These are phyloP conservation scores for Drosophila ercepeae DNA, from an alignment of 1,140 invertebrate species.

Conservation along the genomic window DNA sequence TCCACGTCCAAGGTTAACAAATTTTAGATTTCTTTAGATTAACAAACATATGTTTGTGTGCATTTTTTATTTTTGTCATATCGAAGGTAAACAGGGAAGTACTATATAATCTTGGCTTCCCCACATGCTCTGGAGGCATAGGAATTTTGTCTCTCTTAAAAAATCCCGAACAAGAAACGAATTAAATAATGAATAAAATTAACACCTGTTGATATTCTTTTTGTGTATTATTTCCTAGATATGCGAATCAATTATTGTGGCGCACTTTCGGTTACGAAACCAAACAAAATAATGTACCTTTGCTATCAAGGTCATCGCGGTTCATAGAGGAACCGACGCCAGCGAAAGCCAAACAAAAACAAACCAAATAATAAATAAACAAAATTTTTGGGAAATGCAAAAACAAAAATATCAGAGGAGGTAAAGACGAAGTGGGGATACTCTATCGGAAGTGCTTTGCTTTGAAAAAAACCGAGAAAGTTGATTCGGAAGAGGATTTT, in stretches of 20 bases:
- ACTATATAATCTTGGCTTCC: neutral
- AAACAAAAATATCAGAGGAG: constrained; percentile 23
- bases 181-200: neutral
- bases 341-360: constrained; percentile 34
- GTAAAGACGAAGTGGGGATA: constrained; percentile 3
- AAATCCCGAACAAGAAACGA: neutral
- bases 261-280: constrained; percentile 17
- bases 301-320: constrained; percentile 26
- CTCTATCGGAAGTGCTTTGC: neutral
- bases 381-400: constrained; percentile 45
- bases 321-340: constrained; percentile 27
- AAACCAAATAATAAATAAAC: constrained; percentile 57
- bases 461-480: too few relatives aligned
- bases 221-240: neutral
- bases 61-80: constrained; percentile 2
- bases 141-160: neutral
- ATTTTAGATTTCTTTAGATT: constrained; percentile 42
- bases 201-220: neutral
- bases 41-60: constrained; percentile 21
- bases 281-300: constrained; percentile 26
- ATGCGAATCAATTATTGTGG: constrained; percentile 4
- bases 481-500: too few relatives aligned
- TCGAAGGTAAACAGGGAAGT: neutral
- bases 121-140: neutral
- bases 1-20: constrained; percentile 38